Percentiles rank a stretch among this genome's conserved stretches.
These are phyloP conservation scores for Embiotoca jacksoni DNA, from an alignment of 2,113 vertebrate species.

Conservation along the genomic window DNA sequence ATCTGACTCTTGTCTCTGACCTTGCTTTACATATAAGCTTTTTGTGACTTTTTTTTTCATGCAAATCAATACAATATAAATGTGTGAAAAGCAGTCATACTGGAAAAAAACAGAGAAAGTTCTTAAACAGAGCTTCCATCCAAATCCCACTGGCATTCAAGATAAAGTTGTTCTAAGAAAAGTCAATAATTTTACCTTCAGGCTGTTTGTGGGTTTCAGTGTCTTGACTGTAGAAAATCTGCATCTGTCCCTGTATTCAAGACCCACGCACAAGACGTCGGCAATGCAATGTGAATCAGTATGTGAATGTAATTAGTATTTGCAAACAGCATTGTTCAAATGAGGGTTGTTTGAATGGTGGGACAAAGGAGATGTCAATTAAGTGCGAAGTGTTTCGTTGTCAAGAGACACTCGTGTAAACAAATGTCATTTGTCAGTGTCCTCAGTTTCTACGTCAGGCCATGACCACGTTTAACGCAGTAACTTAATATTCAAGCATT, in stretches of 20 bases:
- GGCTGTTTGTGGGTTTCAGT: conserved; percentile 31
- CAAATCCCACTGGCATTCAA: conserved; percentile 5
- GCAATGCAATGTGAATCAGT: background rate
- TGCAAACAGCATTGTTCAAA: conserved; percentile 26
- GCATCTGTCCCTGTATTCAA: conserved; percentile 9
- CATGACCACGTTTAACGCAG: background rate
- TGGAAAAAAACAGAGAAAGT: conserved; percentile 18
- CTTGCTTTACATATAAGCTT: background rate
- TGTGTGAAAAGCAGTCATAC: background rate
- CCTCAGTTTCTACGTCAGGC: background rate
- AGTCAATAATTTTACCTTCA: conserved; percentile 25
- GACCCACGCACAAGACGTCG: background rate
- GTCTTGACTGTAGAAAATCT: conserved; percentile 12
- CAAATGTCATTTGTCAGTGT: conserved; percentile 3
- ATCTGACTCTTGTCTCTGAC: background rate
- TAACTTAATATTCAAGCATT: background rate
- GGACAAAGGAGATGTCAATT: conserved; percentile 17
- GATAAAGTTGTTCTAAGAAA: conserved; percentile 15
- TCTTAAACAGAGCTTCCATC: background rate
- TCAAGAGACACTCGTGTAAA: conserved; percentile 2
- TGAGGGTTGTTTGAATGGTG: conserved; percentile 2
- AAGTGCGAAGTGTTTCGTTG: conserved; percentile 5
- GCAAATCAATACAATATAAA: conserved; percentile 19
- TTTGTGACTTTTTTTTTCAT: background rate
- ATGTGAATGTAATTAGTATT: conserved; percentile 27